These are phyloP conservation scores for Autographa gamma DNA, from an alignment of 2,888 invertebrate species.

Conservation along the genomic window DNA sequence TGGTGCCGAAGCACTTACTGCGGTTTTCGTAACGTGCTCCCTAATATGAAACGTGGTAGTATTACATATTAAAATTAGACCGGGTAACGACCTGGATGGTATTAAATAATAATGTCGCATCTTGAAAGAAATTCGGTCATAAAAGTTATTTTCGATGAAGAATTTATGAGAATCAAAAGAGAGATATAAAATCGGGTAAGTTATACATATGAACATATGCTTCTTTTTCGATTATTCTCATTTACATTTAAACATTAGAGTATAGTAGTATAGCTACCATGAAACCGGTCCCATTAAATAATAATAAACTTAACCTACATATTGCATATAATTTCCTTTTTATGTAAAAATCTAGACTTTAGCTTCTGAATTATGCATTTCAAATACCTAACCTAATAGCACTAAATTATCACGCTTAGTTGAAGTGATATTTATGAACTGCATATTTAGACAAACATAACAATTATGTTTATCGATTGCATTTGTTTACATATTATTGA, in stretches of 20 bases:
- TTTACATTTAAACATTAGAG: too few relatives aligned
- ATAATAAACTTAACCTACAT: not conserved
- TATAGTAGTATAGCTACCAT: not conserved
- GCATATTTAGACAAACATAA: not conserved
- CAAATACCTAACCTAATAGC: not conserved
- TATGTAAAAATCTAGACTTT: conserved; percentile 2
- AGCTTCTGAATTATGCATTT: not conserved
- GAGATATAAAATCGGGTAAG: not conserved
- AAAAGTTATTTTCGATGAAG: not conserved
- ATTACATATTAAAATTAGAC: conserved; percentile 1
- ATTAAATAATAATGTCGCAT: not conserved
- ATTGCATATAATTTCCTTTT: not conserved
- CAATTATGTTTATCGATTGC: conserved; percentile 4
- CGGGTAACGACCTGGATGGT: not conserved
- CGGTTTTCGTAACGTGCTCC: conserved; percentile 8
- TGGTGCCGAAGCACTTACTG: conserved; percentile 27
- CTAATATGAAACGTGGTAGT: conserved; percentile 5
- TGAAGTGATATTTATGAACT: not conserved
- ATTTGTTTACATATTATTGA: not conserved
- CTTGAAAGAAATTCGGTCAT: not conserved
- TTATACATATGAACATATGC: too few relatives aligned
- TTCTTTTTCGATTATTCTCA: too few relatives aligned
- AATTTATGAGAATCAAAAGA: not conserved
- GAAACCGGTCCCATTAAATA: not conserved
- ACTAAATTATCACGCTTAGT: not conserved